phyloP scores from a whole-genome alignment of 2,797 vertebrate genomes.

The Myripristis jacobus region DNA sequence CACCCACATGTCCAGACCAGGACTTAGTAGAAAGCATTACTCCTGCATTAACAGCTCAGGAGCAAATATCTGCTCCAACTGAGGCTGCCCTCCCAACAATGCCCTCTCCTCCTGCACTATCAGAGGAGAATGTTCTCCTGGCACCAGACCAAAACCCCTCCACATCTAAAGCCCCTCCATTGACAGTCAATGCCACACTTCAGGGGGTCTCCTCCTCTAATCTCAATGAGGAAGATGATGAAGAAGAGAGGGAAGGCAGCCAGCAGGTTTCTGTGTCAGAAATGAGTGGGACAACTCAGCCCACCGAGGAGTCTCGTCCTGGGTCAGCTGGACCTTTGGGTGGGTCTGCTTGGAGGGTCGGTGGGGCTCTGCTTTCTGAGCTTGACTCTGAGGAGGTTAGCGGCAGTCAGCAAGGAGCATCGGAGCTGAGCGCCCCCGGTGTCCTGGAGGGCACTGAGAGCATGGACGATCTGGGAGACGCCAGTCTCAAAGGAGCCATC shows the following conservation, averaged over 20 bases:
- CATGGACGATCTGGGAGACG: constrained; percentile 84
- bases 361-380: constrained; percentile 78
- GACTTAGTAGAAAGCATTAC: constrained; percentile 24
- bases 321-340: constrained; percentile 78
- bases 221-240: constrained; percentile 79
- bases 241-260: constrained; percentile 82
- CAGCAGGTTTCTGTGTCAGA: constrained; percentile 85
- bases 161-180: constrained; percentile 16
- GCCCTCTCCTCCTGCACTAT: constrained; percentile 11
- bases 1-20: constrained; percentile 6
- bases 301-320: constrained; percentile 84
- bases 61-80: constrained; percentile 25
- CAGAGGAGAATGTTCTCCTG: constrained; percentile 31
- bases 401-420: constrained; percentile 84
- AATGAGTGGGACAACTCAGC: constrained; percentile 86
- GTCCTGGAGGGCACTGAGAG: constrained; percentile 86
- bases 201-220: constrained; percentile 26
- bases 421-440: constrained; percentile 84
- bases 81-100: constrained; percentile 27
- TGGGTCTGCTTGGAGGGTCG: constrained; percentile 76
- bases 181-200: constrained; percentile 2
- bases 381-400: constrained; percentile 87
- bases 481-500: constrained; percentile 83
- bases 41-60: background rate
- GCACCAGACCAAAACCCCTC: constrained; percentile 46